Percentiles rank a stretch among this genome's conserved stretches.
phyloP scores from a whole-genome alignment of 2,888 invertebrate genomes.

The Saturnia japonica region DNA sequence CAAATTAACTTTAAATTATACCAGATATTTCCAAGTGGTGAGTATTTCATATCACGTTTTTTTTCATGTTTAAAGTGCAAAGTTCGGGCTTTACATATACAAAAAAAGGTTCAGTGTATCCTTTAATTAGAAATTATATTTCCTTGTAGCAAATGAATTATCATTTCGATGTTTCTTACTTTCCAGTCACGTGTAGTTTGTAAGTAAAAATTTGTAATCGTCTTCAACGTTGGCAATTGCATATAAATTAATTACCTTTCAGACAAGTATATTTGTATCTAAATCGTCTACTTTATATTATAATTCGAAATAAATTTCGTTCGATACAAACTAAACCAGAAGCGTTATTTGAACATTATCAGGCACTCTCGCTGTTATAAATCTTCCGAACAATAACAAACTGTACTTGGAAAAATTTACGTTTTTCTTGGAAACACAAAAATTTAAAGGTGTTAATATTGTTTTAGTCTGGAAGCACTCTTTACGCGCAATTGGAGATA shows the following conservation, averaged over 20 bases:
- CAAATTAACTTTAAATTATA: not conserved
- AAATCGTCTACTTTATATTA: slow-evolving; percentile 8
- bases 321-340: slow-evolving; percentile 12
- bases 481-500: slow-evolving; percentile 94
- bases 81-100: not conserved
- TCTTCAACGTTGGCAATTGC: not conserved
- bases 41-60: too few relatives aligned
- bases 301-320: slow-evolving; percentile 9
- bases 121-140: not conserved
- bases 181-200: not conserved
- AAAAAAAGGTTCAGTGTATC: not conserved
- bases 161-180: not conserved
- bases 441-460: slow-evolving; percentile 31
- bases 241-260: not conserved
- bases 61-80: too few relatives aligned
- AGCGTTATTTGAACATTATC: slow-evolving; percentile 6
- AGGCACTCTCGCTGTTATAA: slow-evolving; percentile 7
- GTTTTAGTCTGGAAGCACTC: slow-evolving; percentile 89
- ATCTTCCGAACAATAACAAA: slow-evolving; percentile 19
- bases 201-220: not conserved
- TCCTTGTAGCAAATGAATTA: not conserved
- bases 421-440: not conserved
- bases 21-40: not conserved
- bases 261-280: not conserved
- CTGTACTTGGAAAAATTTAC: not conserved